Conservation (phyloP, 1,140 invertebrate genomes). For the Globodera ellingtonae region DNA sequence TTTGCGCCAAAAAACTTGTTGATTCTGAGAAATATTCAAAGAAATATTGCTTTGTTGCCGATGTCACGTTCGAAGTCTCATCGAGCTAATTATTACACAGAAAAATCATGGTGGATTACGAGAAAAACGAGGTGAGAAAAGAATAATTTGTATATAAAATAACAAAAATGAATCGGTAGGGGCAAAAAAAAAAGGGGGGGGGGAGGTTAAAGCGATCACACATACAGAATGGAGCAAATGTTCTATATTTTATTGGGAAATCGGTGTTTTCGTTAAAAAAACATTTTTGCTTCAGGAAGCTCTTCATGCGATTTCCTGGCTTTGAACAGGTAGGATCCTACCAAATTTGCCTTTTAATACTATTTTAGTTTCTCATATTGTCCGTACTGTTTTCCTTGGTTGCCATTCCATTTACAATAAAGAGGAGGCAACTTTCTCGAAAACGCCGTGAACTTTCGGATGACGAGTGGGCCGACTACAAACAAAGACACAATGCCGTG, state of each 20-base stretch:
- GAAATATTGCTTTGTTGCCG: not conserved
- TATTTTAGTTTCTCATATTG: not conserved
- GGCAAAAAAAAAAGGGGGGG: too few relatives aligned
- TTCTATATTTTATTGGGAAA: too few relatives aligned
- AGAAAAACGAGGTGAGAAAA: not conserved
- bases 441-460: not conserved
- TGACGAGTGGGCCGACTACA: not conserved
- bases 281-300: not conserved
- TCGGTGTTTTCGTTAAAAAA: too few relatives aligned
- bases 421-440: not conserved
- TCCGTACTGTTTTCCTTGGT: not conserved
- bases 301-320: not conserved
- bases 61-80: not conserved
- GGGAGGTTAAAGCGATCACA: too few relatives aligned
- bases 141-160: not conserved
- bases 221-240: too few relatives aligned
- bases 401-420: not conserved
- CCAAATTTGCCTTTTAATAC: not conserved
- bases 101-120: not conserved
- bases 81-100: not conserved
- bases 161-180: too few relatives aligned
- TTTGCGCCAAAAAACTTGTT: not conserved
- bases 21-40: not conserved
- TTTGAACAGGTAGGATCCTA: not conserved
- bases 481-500: not conserved